Evolutionary conservation across 2,113 vertebrate species (phyloP), one percentile per base, ranked within the genome.

Genomic region (Poeciliopsis turrubarensis): DNA sequence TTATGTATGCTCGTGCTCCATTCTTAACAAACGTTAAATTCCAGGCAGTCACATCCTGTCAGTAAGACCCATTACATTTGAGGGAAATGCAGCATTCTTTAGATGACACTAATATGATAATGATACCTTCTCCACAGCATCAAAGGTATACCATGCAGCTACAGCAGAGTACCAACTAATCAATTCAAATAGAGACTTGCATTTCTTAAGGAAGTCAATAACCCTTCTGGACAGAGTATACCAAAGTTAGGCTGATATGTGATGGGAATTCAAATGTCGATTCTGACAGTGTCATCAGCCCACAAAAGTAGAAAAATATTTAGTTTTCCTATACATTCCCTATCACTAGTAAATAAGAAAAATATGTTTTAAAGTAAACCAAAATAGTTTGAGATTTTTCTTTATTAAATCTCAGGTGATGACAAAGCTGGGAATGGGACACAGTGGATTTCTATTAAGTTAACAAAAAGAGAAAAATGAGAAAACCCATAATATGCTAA

Each of bases 21-120:
- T 92, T 89, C 88, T 91, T 86, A 88, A 90, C 84, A 32, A 90
- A 84, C 83, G 86, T 86, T 92, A 88, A 91, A 89, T 85, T 90
- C 82, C 88, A 80, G 81, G 82, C 85, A 84, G 88, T 62, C 82
- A 64, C 47, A 72, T 31, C 13, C 65, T 75, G 75, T 91, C 76
- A 79, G 76, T 71, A 77, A 89, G 78, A 73, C 78, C 79, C 26
- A 70, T 81, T 68, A 63, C 60, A 66, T 92, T 86, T 81, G 78
- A 83, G 77, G 74, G 73, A 84, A 81, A 75, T 81, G 73, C 67
- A 37, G 15, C 47, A 31, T 19, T 15, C 63, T 65, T 62, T 27
- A 34, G 44, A 65, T 31, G 31, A 57, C 72, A 39, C 68, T 69
- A 64, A 80, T 82, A 72, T 81, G 83, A 83, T 79, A 85, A 80